phyloP scores from a whole-genome alignment of 2,113 vertebrate species.

The Nanorana parkeri region DNA sequence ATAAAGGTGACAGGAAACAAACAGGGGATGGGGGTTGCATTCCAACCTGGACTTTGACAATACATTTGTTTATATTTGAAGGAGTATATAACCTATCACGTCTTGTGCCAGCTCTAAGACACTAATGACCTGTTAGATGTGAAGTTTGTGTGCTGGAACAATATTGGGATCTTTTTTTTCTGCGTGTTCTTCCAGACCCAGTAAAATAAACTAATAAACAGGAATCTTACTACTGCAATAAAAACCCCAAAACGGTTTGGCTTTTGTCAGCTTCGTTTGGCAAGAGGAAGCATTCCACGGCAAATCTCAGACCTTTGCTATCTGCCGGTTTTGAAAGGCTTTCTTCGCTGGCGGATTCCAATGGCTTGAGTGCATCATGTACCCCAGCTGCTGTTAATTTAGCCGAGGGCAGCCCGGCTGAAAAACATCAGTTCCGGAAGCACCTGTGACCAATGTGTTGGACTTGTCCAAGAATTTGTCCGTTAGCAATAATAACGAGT shows the following conservation, averaged over 20 bases:
- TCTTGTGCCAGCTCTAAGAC: constrained; percentile 25
- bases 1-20: no score
- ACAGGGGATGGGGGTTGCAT: no score
- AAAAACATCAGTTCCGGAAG: constrained; percentile 70
- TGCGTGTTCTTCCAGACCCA: constrained; percentile 56
- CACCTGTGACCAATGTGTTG: constrained; percentile 73
- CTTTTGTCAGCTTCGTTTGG: constrained; percentile 59
- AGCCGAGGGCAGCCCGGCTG: constrained; percentile 69
- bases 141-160: constrained; percentile 59
- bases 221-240: constrained; percentile 63
- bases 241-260: constrained; percentile 49
- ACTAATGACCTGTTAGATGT: constrained; percentile 55
- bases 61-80: no score
- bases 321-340: constrained; percentile 30
- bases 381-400: constrained; percentile 75
- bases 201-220: constrained; percentile 60
- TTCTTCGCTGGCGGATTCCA: constrained; percentile 62
- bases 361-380: constrained; percentile 65
- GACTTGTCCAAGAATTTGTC: constrained; percentile 65
- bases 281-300: constrained; percentile 23
- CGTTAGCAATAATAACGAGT: constrained; percentile 28
- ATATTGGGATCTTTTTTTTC: constrained; percentile 41
- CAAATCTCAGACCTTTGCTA: constrained; percentile 36
- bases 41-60: no score
- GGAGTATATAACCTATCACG: background rate